A percentile compares a stretch with the other conserved stretches of the same genome.
Conservation (phyloP, 2,888 invertebrate genomes). For the Pandemis cinnamomeana region DNA sequence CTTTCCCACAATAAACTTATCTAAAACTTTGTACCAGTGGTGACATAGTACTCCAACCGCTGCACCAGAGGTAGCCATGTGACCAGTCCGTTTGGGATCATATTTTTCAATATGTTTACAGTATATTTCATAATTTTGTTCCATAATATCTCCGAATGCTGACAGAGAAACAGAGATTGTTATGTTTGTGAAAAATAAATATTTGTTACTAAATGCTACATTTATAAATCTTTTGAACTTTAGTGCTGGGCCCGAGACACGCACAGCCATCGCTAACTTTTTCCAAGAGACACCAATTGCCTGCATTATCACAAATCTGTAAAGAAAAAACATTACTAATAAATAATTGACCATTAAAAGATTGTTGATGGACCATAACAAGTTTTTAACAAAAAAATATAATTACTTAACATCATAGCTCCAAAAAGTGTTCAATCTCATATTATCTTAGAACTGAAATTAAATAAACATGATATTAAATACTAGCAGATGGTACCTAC, state of each 20-base stretch:
- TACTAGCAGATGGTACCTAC: neutral
- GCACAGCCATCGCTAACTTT: constrained; percentile 61
- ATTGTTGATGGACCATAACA: neutral
- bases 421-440: constrained; percentile 1
- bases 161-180: constrained; percentile 91
- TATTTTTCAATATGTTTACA: constrained; percentile 85
- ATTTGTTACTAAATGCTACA: constrained; percentile 87
- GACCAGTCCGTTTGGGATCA: constrained; percentile 86
- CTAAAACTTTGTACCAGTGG: constrained; percentile 94
- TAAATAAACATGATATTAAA: constrained; percentile 16
- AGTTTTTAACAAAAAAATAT: neutral
- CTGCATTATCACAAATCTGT: constrained; percentile 64
- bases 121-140: constrained; percentile 92
- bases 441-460: constrained; percentile 10
- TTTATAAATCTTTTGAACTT: constrained; percentile 59
- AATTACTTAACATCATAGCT: constrained; percentile 15
- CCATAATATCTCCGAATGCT: constrained; percentile 90
- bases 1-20: constrained; percentile 89
- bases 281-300: constrained; percentile 67
- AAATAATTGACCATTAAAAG: neutral
- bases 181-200: constrained; percentile 92
- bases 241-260: constrained; percentile 52
- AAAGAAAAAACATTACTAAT: constrained; percentile 48
- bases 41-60: constrained; percentile 93
- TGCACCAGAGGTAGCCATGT: constrained; percentile 93